Conservation (phyloP, 2,888 invertebrate genomes). For the Folsomia candida region DNA sequence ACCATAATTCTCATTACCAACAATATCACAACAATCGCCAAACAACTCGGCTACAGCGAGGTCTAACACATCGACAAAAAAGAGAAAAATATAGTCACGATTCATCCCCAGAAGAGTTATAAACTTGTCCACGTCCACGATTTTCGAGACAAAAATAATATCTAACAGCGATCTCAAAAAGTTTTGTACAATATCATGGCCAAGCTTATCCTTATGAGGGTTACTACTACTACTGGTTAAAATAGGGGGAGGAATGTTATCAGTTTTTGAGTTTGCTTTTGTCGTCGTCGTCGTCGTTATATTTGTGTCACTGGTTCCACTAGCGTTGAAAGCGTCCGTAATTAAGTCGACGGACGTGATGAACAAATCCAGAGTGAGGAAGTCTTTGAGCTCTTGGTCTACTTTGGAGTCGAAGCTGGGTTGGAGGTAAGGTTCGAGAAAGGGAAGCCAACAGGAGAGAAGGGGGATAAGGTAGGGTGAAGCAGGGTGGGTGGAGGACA, state of each 20-base stretch:
- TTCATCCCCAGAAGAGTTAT: conserved; percentile 24
- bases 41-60: conserved; percentile 32
- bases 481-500: too few species aligned
- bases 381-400: conserved; percentile 23
- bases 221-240: not conserved
- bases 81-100: conserved; percentile 42
- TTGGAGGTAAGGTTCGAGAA: conserved; percentile 42
- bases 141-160: conserved; percentile 17
- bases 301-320: conserved; percentile 5
- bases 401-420: conserved; percentile 32
- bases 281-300: not conserved
- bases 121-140: conserved; percentile 35
- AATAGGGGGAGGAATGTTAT: not conserved
- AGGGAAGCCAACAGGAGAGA: conserved; percentile 33
- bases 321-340: conserved; percentile 36
- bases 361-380: conserved; percentile 37
- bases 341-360: conserved; percentile 40
- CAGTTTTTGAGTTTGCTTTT: conserved; percentile 1
- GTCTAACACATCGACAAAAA: conserved; percentile 48
- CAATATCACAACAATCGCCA: not conserved
- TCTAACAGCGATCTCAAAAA: conserved; percentile 21
- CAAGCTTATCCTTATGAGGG: not conserved
- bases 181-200: not conserved
- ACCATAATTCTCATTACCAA: too few species aligned
- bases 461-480: conserved; percentile 32